Percentiles rank a stretch among this genome's conserved stretches.
Evolutionary conservation across 2,888 invertebrate species (phyloP).

Genomic region (Calameuta pallipes): DNA sequence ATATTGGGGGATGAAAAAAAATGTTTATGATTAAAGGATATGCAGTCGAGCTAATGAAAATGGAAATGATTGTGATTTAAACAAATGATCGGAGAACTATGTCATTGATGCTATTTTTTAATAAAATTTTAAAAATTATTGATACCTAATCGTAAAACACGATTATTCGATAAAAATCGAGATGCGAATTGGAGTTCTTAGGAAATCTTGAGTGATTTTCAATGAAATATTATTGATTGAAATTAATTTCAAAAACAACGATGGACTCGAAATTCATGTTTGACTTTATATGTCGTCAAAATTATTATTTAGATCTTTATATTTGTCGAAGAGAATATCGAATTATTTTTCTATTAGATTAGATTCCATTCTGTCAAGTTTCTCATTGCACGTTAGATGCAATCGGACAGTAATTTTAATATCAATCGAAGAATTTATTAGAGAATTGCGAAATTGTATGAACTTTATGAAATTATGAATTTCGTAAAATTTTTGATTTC

Average conservation of each 20-base stretch:
- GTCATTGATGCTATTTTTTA: too few species aligned
- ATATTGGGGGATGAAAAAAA: background rate
- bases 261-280: background rate
- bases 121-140: too few species aligned
- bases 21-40: background rate
- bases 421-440: background rate
- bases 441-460: background rate
- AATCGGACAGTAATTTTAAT: background rate
- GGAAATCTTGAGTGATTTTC: background rate
- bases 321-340: background rate
- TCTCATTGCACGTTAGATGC: background rate
- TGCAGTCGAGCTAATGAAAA: constrained; percentile 59
- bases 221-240: background rate
- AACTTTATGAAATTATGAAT: background rate
- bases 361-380: background rate
- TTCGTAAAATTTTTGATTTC: background rate
- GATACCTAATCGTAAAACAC: too few species aligned
- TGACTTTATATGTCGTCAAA: background rate
- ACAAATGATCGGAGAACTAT: background rate
- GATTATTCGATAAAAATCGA: background rate
- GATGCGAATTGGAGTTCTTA: background rate
- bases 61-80: constrained; percentile 15
- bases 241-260: background rate
- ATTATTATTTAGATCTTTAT: background rate
- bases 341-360: background rate